A percentile compares a stretch with the other conserved stretches of the same genome.
Conservation (phyloP, 2,797 vertebrate species). For the Babyrousa celebensis region DNA sequence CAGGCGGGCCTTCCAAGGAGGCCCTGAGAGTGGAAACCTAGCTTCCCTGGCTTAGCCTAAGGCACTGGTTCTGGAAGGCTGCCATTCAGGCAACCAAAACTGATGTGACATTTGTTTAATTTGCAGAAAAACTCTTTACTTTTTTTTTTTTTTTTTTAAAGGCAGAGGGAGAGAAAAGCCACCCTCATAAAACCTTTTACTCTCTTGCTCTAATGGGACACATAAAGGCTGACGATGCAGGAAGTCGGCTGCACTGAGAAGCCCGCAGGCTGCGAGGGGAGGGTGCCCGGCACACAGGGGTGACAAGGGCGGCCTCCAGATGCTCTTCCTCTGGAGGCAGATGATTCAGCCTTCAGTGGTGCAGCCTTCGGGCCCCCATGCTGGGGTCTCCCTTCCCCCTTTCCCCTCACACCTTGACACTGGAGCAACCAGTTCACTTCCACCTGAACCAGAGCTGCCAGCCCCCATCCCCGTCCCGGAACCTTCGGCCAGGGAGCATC, state of each 20-base stretch:
- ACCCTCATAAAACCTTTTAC: conserved; percentile 42
- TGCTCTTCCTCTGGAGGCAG: neutral
- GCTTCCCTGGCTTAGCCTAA: neutral
- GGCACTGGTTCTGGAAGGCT: conserved; percentile 56
- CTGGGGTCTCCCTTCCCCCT: neutral
- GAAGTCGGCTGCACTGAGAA: neutral
- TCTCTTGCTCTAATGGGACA: neutral
- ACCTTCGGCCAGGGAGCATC: neutral
- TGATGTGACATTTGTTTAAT: conserved; percentile 76
- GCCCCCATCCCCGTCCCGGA: neutral
- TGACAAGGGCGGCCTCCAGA: neutral
- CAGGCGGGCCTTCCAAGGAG: neutral
- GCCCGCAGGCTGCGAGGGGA: fast-evolving
- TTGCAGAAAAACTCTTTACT: neutral
- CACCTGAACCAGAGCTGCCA: neutral
- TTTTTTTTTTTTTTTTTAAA: conserved; percentile 35
- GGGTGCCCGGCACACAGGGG: fast-evolving
- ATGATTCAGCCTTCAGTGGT: neutral
- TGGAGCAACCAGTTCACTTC: neutral
- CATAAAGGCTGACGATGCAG: neutral
- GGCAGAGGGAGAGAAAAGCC: neutral
- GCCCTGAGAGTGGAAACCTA: neutral
- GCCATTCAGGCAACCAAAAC: conserved; percentile 25
- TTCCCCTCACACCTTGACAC: too few species aligned
- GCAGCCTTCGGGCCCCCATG: neutral